These are phyloP conservation scores for Drosophila setifemur DNA, from an alignment of 1,140 invertebrate species.

Conservation along the genomic window DNA sequence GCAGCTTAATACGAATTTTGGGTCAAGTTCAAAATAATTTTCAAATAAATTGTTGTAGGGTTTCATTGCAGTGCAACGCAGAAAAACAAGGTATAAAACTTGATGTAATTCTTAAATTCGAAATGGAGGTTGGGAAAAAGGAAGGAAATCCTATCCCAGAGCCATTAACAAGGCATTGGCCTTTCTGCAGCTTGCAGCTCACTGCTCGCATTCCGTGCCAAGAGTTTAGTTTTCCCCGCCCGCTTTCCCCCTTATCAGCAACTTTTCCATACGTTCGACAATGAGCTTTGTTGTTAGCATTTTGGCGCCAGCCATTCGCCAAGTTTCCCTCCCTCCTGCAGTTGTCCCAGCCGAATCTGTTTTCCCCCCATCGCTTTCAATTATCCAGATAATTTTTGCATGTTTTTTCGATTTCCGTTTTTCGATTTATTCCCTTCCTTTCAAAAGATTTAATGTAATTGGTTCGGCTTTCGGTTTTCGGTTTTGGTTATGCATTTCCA, in stretches of 20 bases:
- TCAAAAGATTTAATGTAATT: slow-evolving; percentile 70
- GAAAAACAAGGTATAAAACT: slow-evolving; percentile 21
- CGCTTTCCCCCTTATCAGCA: slow-evolving; percentile 1
- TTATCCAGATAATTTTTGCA: slow-evolving; percentile 70
- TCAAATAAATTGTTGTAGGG: slow-evolving; percentile 44
- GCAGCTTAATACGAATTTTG: slow-evolving; percentile 29
- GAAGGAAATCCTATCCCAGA: slow-evolving; percentile 26
- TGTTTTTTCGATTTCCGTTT: slow-evolving; percentile 60
- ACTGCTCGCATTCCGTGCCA: slow-evolving; percentile 54
- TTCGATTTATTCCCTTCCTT: slow-evolving; percentile 16
- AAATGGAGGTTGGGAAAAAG: neutral
- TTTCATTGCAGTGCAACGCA: slow-evolving; percentile 13
- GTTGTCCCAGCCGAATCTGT: slow-evolving; percentile 22
- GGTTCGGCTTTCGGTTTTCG: slow-evolving; percentile 45
- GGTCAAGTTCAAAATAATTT: slow-evolving; percentile 74
- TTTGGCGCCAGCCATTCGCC: slow-evolving; percentile 63
- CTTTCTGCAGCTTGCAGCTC: slow-evolving; percentile 42
- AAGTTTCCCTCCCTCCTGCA: slow-evolving; percentile 1
- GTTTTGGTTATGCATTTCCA: slow-evolving; percentile 7
- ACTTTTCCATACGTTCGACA: slow-evolving; percentile 42
- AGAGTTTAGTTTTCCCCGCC: slow-evolving; percentile 30
- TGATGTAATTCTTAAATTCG: slow-evolving; percentile 52
- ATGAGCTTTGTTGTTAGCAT: slow-evolving; percentile 56
- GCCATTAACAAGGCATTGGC: slow-evolving; percentile 75
- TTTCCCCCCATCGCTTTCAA: slow-evolving; percentile 45